Evolutionary conservation across 2,797 vertebrate genomes (phyloP).

Genomic region (Sternotherus odoratus): DNA sequence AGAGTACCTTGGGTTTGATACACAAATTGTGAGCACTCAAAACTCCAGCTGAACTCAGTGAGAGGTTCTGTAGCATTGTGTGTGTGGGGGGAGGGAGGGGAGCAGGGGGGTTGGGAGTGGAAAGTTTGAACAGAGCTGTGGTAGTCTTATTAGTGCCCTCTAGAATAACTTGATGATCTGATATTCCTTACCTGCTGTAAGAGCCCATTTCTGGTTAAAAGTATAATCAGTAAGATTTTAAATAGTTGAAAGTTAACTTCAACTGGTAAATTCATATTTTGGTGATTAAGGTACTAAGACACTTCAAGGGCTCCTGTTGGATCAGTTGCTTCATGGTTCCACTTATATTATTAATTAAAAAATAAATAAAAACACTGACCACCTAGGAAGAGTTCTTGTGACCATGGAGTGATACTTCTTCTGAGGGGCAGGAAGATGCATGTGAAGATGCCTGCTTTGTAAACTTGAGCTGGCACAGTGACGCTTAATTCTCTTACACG

Average conservation of each 20-base stretch:
- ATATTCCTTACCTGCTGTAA: not conserved
- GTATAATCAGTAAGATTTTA: not conserved
- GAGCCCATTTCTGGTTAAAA: not conserved
- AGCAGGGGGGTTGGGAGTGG: too few relatives aligned
- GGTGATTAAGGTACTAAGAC: not conserved
- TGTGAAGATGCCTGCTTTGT: not conserved
- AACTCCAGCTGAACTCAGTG: not conserved
- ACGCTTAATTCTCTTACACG: not conserved
- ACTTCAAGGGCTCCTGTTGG: not conserved
- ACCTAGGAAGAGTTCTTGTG: not conserved
- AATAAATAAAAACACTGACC: not conserved
- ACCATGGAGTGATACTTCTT: too few relatives aligned
- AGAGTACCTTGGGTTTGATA: not conserved
- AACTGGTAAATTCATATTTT: not conserved
- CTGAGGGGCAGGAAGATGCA: not conserved
- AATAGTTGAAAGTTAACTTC: not conserved
- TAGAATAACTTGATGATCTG: not conserved
- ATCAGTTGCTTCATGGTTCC: not conserved
- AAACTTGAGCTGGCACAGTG: accelerated
- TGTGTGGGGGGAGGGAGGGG: not conserved
- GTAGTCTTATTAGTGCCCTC: not conserved
- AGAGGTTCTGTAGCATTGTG: not conserved
- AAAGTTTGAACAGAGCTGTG: not conserved
- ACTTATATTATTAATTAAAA: not conserved
- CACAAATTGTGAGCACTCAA: not conserved